A percentile compares a stretch with the other conserved stretches of the same genome.
These are phyloP conservation scores for Laterallus jamaicensis DNA, from an alignment of 2,113 vertebrate species.

Conservation along the genomic window DNA sequence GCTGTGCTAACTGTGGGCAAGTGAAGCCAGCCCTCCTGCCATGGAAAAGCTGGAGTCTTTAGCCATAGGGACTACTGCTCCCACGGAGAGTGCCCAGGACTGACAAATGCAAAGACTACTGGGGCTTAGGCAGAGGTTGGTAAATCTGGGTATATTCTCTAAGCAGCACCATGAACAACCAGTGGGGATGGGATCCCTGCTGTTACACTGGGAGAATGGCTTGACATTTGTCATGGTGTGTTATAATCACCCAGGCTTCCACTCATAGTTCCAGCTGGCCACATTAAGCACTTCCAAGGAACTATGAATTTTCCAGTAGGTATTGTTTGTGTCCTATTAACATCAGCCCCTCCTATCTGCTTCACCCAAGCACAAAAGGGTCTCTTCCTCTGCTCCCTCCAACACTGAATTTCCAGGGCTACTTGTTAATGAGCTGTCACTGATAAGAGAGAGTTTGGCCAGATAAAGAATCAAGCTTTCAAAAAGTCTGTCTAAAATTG, in stretches of 20 bases:
- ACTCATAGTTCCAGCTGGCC: neutral
- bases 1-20: neutral
- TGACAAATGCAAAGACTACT: neutral
- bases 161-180: too few species aligned
- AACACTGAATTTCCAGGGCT: neutral
- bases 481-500: neutral
- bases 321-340: neutral
- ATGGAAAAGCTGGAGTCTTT: neutral
- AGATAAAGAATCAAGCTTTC: neutral
- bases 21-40: neutral
- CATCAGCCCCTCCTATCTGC: fast-evolving
- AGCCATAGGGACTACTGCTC: neutral
- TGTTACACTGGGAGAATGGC: neutral
- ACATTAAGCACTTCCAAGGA: neutral
- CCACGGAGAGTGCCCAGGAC: neutral
- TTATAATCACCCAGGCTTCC: neutral
- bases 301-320: neutral
- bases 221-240: neutral
- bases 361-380: neutral
- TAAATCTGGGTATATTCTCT: neutral
- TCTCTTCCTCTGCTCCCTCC: too few species aligned
- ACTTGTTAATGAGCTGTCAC: neutral
- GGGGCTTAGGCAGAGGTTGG: neutral
- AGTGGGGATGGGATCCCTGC: neutral
- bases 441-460: neutral